Evolutionary conservation across 2,797 vertebrate species (phyloP).

Genomic region (Paratrypauchen microcephalus): DNA sequence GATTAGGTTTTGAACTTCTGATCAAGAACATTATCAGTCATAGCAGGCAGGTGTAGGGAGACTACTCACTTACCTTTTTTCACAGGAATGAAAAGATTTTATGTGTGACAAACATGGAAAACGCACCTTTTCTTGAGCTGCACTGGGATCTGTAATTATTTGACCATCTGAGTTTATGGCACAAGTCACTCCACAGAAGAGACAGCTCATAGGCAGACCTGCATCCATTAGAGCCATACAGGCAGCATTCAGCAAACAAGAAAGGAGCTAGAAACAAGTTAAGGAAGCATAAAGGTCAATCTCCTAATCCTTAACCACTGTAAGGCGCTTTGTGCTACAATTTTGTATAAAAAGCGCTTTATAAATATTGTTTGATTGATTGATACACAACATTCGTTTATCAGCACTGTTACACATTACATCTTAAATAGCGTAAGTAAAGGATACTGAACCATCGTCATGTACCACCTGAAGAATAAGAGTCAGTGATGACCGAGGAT

Average conservation of each 20-base stretch:
- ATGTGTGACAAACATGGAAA: not conserved
- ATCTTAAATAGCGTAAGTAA: slow-evolving; percentile 26
- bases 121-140: slow-evolving; percentile 85
- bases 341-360: too few relatives aligned
- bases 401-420: not conserved
- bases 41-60: not conserved
- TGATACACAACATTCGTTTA: too few relatives aligned
- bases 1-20: not conserved
- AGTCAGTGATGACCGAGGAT: slow-evolving; percentile 89
- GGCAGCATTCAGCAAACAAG: slow-evolving; percentile 86
- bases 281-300: slow-evolving; percentile 58
- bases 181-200: slow-evolving; percentile 91
- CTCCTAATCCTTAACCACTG: too few relatives aligned
- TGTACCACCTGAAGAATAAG: slow-evolving; percentile 86
- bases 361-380: too few relatives aligned
- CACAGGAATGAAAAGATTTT: not conserved
- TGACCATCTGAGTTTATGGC: slow-evolving; percentile 76
- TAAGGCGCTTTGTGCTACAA: too few relatives aligned
- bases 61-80: not conserved
- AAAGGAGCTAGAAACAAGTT: slow-evolving; percentile 77
- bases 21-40: not conserved
- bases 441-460: slow-evolving; percentile 90
- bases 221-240: slow-evolving; percentile 91
- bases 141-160: slow-evolving; percentile 83
- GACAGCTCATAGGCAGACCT: slow-evolving; percentile 83